Percentiles rank a stretch among this genome's conserved stretches.
Evolutionary conservation across 2,888 invertebrate genomes (phyloP).

Genomic region (Clusia tigrina): DNA sequence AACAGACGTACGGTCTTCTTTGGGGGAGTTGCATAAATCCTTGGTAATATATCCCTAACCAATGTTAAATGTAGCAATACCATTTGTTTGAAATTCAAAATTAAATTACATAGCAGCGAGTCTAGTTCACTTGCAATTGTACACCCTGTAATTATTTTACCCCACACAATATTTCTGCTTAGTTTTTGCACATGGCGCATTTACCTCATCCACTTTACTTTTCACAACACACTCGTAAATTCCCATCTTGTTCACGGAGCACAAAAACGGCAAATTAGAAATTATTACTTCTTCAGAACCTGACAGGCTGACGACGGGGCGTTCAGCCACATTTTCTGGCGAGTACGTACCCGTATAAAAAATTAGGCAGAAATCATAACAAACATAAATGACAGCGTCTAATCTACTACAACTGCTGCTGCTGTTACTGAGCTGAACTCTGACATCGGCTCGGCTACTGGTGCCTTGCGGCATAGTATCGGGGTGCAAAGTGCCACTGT

Average conservation of each 20-base stretch:
- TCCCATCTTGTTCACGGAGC: not conserved
- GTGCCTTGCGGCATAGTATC: not conserved
- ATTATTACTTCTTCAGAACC: constrained; percentile 8
- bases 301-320: no score
- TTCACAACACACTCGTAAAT: constrained; percentile 1
- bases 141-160: constrained; percentile 1
- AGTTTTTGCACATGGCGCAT: not conserved
- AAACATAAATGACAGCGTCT: constrained; percentile 2
- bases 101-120: not conserved
- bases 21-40: no score
- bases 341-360: no score
- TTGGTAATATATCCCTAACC: no score
- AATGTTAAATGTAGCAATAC: no score
- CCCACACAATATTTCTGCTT: not conserved
- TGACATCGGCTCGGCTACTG: not conserved
- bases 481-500: not conserved
- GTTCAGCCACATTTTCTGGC: no score
- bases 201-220: constrained; percentile 5
- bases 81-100: not conserved
- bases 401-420: constrained; percentile 6
- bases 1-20: no score
- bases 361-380: not conserved
- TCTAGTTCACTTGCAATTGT: not conserved
- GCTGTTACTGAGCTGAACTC: not conserved
- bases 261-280: constrained; percentile 4